Evolutionary conservation across 2,113 vertebrate genomes (phyloP), one percentile per base, ranked within the genome.

Genomic region (Micronycteris hirsuta): DNA sequence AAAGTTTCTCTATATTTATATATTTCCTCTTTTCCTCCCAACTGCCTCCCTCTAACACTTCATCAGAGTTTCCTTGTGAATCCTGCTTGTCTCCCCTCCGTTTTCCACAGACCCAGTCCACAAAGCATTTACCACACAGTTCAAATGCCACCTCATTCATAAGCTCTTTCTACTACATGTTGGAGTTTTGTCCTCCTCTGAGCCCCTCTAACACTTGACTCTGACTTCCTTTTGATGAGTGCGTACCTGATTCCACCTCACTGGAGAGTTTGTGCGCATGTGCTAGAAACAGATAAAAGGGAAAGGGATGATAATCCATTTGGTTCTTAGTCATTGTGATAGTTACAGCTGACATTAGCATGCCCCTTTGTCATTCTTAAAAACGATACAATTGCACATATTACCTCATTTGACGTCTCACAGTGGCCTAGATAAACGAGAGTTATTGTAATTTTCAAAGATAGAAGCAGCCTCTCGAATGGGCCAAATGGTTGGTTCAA

Each of bases 361-460:
- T 20, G 17, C 0, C 4, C 52, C 26, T 16, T 80, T 93, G 56
- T 17, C 47, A 73, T 84, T n/a, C 41, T 61, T 77, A 58, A 92
- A 43, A 83, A 26, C 63, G n/a, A 2, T 54, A 36, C 3, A 31
- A 7, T 58, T 81, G 6, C 38, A 45, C 26, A 13, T 4, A n/a
- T 22, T 17, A 54, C 28, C 36, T 83, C 33, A 68, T 74, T 73
- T 68, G 63, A n/a, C 41, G 12, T 52, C 58, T 38, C 41, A 77
- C 17, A 17, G 16, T 58, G 63, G 52, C 20, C 11, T 16, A 81
- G 61, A 73, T 33, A 31, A 74, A 56, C 19, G 13, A n/a, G 2
- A 92, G 4, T 91, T 61, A 63, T 49, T 90, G 16, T 77, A 65
- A 77, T 90, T 81, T 81, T 85, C 33, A 67, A 70, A 82, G 13